Conservation (phyloP, 2,888 invertebrate genomes). For the Metellina segmentata region DNA sequence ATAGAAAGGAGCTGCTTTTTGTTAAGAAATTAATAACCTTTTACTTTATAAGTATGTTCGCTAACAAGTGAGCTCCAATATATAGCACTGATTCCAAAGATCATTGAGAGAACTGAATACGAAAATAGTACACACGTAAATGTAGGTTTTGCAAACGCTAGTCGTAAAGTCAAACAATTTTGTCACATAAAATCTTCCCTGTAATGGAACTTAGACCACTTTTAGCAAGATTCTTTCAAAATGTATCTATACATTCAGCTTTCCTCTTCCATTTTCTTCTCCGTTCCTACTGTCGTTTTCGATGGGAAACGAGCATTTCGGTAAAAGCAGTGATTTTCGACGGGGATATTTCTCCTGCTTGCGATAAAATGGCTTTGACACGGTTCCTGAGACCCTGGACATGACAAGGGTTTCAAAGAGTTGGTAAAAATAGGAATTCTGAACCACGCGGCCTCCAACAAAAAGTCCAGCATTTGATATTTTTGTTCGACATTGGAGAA, state of each 20-base stretch:
- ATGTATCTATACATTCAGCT: not conserved
- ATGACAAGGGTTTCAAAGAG: constrained; percentile 61
- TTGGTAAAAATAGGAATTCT: constrained; percentile 44
- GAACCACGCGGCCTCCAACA: not conserved
- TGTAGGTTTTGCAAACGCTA: no score
- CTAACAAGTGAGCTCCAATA: no score
- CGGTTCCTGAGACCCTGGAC: constrained; percentile 47
- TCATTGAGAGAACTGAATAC: no score
- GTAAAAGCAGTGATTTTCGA: constrained; percentile 66
- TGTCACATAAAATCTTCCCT: not conserved
- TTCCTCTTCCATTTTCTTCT: constrained; percentile 29
- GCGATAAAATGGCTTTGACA: constrained; percentile 64
- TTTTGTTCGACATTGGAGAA: not conserved
- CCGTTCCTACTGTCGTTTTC: constrained; percentile 39
- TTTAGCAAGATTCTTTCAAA: not conserved
- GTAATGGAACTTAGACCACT: not conserved
- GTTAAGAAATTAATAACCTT: no score
- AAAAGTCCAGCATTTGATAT: constrained; percentile 17
- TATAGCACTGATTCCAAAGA: no score
- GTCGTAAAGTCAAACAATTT: not conserved
- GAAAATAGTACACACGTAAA: no score
- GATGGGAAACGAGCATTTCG: constrained; percentile 56
- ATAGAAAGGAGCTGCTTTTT: no score
- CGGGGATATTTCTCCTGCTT: constrained; percentile 52
- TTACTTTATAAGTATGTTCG: no score